Conservation (phyloP, 2,888 invertebrate species). For the Cosmia pyralina region DNA sequence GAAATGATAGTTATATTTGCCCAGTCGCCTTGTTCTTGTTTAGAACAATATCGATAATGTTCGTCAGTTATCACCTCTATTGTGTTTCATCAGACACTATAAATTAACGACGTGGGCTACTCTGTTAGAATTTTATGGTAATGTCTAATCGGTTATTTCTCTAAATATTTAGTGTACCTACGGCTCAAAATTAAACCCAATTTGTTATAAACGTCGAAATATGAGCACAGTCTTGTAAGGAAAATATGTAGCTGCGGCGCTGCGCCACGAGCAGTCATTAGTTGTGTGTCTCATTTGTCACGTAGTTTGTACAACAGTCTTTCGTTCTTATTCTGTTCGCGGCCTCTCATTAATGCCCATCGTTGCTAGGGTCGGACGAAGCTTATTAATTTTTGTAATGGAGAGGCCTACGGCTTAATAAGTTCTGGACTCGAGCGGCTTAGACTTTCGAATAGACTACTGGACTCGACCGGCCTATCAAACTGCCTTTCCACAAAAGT, state of each 20-base stretch:
- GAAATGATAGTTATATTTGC: conserved; percentile 45
- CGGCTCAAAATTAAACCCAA: not conserved
- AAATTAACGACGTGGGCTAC: not conserved
- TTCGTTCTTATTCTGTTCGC: conserved; percentile 65
- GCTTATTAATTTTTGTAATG: conserved; percentile 83
- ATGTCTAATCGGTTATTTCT: conserved; percentile 20
- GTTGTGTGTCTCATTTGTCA: conserved; percentile 66
- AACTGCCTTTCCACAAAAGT: conserved; percentile 80
- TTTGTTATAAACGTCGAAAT: conserved; percentile 24
- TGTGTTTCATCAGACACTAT: conserved; percentile 30
- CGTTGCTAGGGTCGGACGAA: conserved; percentile 62
- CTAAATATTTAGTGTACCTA: not conserved
- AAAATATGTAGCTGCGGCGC: conserved; percentile 33
- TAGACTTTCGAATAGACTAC: conserved; percentile 27
- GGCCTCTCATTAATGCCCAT: conserved; percentile 69
- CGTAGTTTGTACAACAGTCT: conserved; percentile 68
- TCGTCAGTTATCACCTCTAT: conserved; percentile 40
- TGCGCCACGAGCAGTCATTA: conserved; percentile 42
- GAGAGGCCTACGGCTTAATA: conserved; percentile 77
- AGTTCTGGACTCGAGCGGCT: conserved; percentile 61
- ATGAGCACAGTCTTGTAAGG: conserved; percentile 5
- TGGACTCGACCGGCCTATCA: conserved; percentile 67
- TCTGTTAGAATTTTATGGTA: conserved; percentile 27
- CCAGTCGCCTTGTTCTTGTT: conserved; percentile 33
- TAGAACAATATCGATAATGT: conserved; percentile 40